Conservation (phyloP, 2,113 vertebrate species). For the Brevimyrus niger region DNA sequence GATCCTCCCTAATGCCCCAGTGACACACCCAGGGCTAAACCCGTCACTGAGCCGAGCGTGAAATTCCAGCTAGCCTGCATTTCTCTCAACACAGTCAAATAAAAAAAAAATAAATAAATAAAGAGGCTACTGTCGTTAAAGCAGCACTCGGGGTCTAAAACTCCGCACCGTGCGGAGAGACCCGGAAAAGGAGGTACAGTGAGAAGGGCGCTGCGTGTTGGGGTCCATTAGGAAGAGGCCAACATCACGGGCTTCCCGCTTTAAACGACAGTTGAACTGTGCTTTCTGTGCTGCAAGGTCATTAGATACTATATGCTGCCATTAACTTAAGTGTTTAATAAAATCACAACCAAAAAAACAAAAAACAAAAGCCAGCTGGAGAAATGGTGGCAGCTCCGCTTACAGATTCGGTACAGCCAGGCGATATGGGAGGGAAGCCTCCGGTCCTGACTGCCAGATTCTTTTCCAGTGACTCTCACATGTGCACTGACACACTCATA, state of each 20-base stretch:
- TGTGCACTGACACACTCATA: not conserved
- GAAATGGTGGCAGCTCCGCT: not conserved
- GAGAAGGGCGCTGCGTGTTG: not conserved
- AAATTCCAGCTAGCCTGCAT: conserved; percentile 28
- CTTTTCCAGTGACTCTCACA: too few species aligned
- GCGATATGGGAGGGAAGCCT: too few species aligned
- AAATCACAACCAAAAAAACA: not conserved
- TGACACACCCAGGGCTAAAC: not conserved
- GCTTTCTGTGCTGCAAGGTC: not conserved
- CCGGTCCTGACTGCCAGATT: too few species aligned
- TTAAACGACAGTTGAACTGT: not conserved
- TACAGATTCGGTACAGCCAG: too few species aligned
- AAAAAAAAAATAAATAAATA: not conserved
- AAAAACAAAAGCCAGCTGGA: not conserved
- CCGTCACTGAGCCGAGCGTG: not conserved
- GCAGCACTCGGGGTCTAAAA: not conserved
- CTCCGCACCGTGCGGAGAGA: not conserved
- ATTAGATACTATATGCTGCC: not conserved
- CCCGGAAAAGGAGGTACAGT: not conserved
- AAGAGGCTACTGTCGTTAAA: too few species aligned
- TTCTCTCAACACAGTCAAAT: conserved; percentile 13
- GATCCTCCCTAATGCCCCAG: not conserved
- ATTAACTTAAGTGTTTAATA: conserved; percentile 1
- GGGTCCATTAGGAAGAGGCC: not conserved
- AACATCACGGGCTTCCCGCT: not conserved